Percentiles rank a stretch among this genome's conserved stretches.
Evolutionary conservation across 2,888 invertebrate species (phyloP).

Genomic region (Xestia rhomboidea): DNA sequence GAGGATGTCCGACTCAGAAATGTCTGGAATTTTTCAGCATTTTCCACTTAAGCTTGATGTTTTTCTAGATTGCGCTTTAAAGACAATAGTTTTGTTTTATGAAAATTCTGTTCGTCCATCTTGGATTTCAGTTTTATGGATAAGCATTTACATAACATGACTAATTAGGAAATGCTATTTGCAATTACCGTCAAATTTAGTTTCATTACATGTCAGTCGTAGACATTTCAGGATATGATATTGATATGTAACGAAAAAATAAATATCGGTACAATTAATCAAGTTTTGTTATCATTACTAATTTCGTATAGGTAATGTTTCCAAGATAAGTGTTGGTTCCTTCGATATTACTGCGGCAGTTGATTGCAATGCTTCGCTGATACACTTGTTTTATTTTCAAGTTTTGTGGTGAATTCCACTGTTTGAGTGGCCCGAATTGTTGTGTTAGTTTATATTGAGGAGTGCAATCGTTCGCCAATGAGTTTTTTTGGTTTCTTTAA

Average conservation of each 20-base stretch:
- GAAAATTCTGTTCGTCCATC: no score
- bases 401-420: conserved; percentile 46
- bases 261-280: conserved; percentile 67
- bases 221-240: conserved; percentile 11
- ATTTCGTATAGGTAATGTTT: conserved; percentile 72
- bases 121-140: conserved; percentile 6
- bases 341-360: conserved; percentile 72
- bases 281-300: conserved; percentile 68
- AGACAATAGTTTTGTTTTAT: background rate
- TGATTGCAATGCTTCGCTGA: conserved; percentile 70
- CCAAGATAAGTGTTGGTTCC: conserved; percentile 70
- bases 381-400: conserved; percentile 64
- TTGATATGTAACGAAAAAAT: conserved; percentile 20
- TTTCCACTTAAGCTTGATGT: conserved; percentile 3
- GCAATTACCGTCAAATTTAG: conserved; percentile 8
- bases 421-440: conserved; percentile 39
- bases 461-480: conserved; percentile 67
- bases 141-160: background rate
- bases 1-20: conserved; percentile 22
- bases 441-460: conserved; percentile 22
- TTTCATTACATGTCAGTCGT: background rate
- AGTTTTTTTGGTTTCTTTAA: conserved; percentile 68
- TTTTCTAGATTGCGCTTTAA: background rate
- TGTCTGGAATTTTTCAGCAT: background rate
- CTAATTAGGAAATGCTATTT: background rate